Evolutionary conservation across 2,797 vertebrate species (phyloP).

Genomic region (Otolemur crassicaudatus): DNA sequence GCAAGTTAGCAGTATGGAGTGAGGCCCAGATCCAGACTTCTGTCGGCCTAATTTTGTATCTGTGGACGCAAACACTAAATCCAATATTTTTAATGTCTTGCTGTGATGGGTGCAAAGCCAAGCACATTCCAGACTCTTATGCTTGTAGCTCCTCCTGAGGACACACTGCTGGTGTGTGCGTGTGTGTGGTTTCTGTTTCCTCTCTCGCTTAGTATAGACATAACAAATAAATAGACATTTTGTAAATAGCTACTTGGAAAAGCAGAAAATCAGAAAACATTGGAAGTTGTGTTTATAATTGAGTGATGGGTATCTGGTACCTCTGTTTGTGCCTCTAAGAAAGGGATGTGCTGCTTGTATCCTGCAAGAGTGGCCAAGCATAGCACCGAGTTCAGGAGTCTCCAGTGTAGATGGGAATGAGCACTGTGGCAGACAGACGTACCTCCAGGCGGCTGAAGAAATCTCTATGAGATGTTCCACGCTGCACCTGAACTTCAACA

Average conservation of each 20-base stretch:
- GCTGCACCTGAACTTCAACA: neutral
- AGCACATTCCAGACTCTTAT: slow-evolving; percentile 86
- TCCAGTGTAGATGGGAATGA: neutral
- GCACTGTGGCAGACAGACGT: neutral
- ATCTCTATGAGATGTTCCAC: neutral
- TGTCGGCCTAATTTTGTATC: slow-evolving; percentile 90
- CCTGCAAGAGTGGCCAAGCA: neutral
- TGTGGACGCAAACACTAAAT: slow-evolving; percentile 88
- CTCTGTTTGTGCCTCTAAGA: slow-evolving; percentile 1
- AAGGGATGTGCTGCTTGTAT: neutral
- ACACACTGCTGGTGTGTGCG: neutral
- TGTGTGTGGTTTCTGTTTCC: slow-evolving; percentile 36
- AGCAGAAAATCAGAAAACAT: slow-evolving; percentile 67
- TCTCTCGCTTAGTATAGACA: slow-evolving; percentile 53
- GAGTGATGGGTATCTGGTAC: slow-evolving; percentile 70
- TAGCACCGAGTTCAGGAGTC: neutral
- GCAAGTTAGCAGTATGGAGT: slow-evolving; percentile 87
- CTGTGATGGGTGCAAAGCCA: slow-evolving; percentile 84
- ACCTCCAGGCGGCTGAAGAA: slow-evolving; percentile 5
- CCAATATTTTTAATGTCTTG: slow-evolving; percentile 86
- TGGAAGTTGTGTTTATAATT: slow-evolving; percentile 75
- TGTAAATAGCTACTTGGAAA: slow-evolving; percentile 77
- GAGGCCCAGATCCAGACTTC: slow-evolving; percentile 90
- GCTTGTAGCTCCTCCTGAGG: slow-evolving; percentile 80
- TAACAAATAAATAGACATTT: slow-evolving; percentile 59